Conservation (phyloP, 2,797 vertebrate species). For the Chelon auratus region DNA sequence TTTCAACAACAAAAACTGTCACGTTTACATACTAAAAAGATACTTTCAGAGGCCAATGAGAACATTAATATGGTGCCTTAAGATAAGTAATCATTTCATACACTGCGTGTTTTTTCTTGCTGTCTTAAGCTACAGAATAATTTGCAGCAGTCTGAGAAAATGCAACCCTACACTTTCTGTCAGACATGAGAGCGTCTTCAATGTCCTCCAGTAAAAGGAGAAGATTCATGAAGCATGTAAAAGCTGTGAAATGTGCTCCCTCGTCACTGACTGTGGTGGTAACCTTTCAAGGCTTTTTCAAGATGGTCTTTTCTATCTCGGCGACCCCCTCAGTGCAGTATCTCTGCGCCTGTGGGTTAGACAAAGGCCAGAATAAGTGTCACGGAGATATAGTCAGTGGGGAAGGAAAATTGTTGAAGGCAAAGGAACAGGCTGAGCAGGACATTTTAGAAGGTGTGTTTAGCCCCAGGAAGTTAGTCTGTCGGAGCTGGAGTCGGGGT, state of each 20-base stretch:
- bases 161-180: constrained; percentile 3
- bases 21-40: too few relatives aligned
- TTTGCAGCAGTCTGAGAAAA: constrained; percentile 9
- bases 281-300: constrained; percentile 36
- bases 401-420: constrained; percentile 27
- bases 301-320: background rate
- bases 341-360: background rate
- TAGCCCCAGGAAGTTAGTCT: constrained; percentile 49
- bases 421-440: constrained; percentile 12
- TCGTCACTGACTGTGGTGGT: constrained; percentile 17
- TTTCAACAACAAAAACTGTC: too few relatives aligned
- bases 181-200: constrained; percentile 15
- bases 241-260: constrained; percentile 37
- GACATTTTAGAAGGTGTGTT: constrained; percentile 70
- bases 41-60: too few relatives aligned
- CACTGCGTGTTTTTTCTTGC: background rate
- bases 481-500: constrained; percentile 33
- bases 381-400: constrained; percentile 25
- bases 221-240: constrained; percentile 47
- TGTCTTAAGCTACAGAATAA: background rate
- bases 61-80: too few relatives aligned
- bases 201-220: constrained; percentile 17
- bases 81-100: too few relatives aligned
- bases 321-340: background rate
- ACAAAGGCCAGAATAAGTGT: background rate